Evolutionary conservation across 2,113 vertebrate species (phyloP).

Genomic region (Pedetes capensis): DNA sequence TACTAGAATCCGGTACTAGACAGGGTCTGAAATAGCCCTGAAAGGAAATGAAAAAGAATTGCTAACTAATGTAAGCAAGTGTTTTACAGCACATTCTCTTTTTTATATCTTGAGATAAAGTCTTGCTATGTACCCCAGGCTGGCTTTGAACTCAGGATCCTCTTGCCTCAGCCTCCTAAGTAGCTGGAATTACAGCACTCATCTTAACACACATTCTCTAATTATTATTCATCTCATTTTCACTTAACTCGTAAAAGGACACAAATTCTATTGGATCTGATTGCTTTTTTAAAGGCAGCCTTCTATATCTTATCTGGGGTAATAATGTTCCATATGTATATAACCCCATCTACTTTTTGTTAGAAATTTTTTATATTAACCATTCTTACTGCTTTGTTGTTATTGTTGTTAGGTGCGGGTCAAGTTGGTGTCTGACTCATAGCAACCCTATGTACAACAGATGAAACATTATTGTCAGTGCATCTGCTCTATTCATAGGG

Average conservation of each 20-base stretch:
- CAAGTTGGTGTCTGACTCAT: too few species aligned
- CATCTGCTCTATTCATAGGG: too few species aligned
- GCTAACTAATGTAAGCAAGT: not conserved
- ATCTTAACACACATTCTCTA: not conserved
- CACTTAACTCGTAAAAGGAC: not conserved
- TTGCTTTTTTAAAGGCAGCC: not conserved
- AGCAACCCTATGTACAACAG: too few species aligned
- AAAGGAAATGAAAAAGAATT: not conserved
- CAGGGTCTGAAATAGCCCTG: not conserved
- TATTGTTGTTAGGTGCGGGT: too few species aligned
- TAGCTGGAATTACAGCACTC: not conserved
- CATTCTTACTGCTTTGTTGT: slow-evolving; percentile 23
- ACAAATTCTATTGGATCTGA: slow-evolving; percentile 20
- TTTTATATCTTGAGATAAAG: not conserved
- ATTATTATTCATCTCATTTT: not conserved
- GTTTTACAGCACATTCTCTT: not conserved
- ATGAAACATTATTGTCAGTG: too few species aligned
- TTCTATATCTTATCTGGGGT: not conserved
- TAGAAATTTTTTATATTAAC: slow-evolving; percentile 36
- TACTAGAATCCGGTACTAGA: not conserved
- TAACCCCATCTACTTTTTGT: slow-evolving; percentile 3
- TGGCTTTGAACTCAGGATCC: not conserved
- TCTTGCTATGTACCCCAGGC: not conserved
- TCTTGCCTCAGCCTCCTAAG: too few species aligned
- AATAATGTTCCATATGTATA: not conserved